Evolutionary conservation across 2,888 invertebrate genomes (phyloP), one percentile per base, ranked within the genome.

Genomic region (Timema cristinae): DNA sequence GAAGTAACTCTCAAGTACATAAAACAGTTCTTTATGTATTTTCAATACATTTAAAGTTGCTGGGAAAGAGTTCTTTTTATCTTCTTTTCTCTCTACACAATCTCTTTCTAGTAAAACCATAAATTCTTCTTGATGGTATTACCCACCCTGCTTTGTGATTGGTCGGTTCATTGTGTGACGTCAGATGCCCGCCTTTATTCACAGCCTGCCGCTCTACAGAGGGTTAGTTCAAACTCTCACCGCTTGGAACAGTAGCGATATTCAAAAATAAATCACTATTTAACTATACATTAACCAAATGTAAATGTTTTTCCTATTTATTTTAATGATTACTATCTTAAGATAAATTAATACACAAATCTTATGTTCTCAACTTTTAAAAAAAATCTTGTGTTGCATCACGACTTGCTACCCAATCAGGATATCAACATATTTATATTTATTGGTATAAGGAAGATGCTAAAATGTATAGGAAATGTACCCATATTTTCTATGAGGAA

Each of bases 151-250:
- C 61, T 49, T 67, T 67, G 50, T 61, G 47, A 71, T 71, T 71
- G 71, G 71, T 68, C 67, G 50, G 61, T 15, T 50, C 16, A 13
- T 49, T 67, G 47, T 61, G 47, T 71, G 71, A 71, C 71, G 71
- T 71, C 67, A 71, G 67, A 67, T 56, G 61, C 71, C 67, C 71
- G 71, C 71, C 71, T 71, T 71, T 71, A 71, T 71, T 71, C 71
- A 71, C 63, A 47, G 63, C 63, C 63, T 63, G 63, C 63, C 63
- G 32, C 32, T 9, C 16, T 8, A 47, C 63, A 32, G 15, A 11
- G 63, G 32, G 32, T 4, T 32, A 63, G 63, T 63, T 63, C 63
- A 16, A 63, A n/a, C 63, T 63, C 63, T 63, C 63, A 9, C 63
- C 63, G 13, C 63, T 47, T 9, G 63, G 32, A 32, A 32, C 32